Evolutionary conservation across 2,113 vertebrate species (phyloP).

Genomic region (Penelope pileata): DNA sequence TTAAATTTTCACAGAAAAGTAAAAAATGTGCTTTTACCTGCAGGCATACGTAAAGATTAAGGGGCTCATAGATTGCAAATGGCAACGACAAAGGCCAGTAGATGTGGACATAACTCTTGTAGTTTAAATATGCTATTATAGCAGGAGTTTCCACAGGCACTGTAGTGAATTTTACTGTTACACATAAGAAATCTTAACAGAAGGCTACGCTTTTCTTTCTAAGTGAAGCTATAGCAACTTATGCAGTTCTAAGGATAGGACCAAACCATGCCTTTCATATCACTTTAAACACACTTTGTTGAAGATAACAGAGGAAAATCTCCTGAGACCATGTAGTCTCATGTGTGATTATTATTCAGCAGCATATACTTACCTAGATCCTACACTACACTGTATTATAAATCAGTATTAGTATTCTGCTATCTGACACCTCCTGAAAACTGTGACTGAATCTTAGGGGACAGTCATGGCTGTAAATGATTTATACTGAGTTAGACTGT

Average conservation of each 20-base stretch:
- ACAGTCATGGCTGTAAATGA: conserved; percentile 30
- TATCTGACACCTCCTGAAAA: conserved; percentile 49
- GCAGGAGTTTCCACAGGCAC: neutral
- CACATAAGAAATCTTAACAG: neutral
- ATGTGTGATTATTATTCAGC: conserved; percentile 42
- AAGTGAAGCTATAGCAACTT: neutral
- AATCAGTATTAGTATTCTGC: conserved; percentile 36
- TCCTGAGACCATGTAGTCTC: conserved; percentile 1
- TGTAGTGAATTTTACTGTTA: neutral
- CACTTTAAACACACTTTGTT: conserved; percentile 6
- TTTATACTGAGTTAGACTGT: neutral
- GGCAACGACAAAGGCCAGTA: too few relatives aligned
- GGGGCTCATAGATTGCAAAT: accelerated
- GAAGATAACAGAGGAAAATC: conserved; percentile 9
- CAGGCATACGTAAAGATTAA: accelerated
- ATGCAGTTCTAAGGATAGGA: neutral
- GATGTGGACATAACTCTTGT: accelerated
- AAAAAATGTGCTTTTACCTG: neutral
- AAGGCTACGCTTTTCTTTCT: neutral
- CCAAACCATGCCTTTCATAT: neutral
- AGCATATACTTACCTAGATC: conserved; percentile 10
- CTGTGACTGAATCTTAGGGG: conserved; percentile 15
- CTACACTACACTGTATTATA: neutral
- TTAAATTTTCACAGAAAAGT: neutral
- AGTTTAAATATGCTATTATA: neutral